Base-by-base conservation (phyloP, 1,140 invertebrate species). In the Planococcus citri region DNA sequence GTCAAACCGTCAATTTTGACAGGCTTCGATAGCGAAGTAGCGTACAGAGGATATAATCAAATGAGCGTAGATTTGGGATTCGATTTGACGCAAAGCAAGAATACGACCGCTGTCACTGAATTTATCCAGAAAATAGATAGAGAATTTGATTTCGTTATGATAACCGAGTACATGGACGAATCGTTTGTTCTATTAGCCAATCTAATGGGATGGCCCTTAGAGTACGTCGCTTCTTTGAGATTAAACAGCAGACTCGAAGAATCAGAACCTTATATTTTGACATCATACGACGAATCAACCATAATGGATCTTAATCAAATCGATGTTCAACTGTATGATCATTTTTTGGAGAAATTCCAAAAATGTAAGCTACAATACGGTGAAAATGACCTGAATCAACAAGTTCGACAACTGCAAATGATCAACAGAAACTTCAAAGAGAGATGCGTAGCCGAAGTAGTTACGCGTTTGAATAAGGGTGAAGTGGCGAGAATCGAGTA, bases 131-230 rank as follows among this genome's bases (percentile, higher is more conserved):
- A 75, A 33, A 72, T 81, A 0, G 79, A 82, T 14, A 70, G 69
- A 17, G 73, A 79, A 21, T 83, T 84, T 73, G 76, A 80, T 70
- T 73, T 84, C 6, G 78, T 84, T 21, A 77, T 84, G 77, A 78
- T 84, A 22, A 75, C 79, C 1, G 82, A 84, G 72, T 76, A 79
- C 72, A 80, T 83, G 74, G 81, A 83, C 68, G 80, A 82, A 72
- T 83, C 82, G 1, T 72, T 84, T 14, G 76, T 84, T 51, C 74
- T 84, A 9, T 74, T 84, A 33, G n/a, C n/a, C n/a, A n/a, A n/a
- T n/a, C n/a, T n/a, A n/a, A n/a, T n/a, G n/a, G n/a, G n/a, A n/a
- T n/a, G 82, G 82, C 74, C 77, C 21, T 70, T 79, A 6, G 76
- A 79, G 38, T 78, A 82, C 71, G 74, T 84, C 3, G 71, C 80